These are phyloP conservation scores for Microplitis demolitor DNA, from an alignment of 1,140 invertebrate genomes.

Conservation along the genomic window DNA sequence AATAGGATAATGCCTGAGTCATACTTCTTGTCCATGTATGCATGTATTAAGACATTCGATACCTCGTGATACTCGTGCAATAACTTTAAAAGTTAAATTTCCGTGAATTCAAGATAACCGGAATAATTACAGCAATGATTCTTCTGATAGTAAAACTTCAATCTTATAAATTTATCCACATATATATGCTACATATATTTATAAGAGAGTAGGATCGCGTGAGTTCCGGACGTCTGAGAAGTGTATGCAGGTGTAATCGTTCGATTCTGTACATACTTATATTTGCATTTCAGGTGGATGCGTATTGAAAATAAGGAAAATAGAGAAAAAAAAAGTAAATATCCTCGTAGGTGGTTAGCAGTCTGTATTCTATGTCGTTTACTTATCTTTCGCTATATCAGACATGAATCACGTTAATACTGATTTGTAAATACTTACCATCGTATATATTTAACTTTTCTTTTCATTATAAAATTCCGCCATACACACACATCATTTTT, in stretches of 20 bases:
- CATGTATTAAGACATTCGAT: slow-evolving; percentile 12
- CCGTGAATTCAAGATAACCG: slow-evolving; percentile 3
- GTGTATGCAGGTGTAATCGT: not conserved
- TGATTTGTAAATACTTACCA: too few species aligned
- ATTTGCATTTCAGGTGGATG: not conserved
- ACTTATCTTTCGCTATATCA: too few species aligned
- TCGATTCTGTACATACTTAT: not conserved
- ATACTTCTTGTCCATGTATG: not conserved
- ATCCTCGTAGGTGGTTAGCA: not conserved
- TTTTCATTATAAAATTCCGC: too few species aligned
- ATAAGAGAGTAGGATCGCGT: not conserved
- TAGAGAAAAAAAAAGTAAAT: not conserved
- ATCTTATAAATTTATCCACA: not conserved
- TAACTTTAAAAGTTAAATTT: slow-evolving; percentile 2
- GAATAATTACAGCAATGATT: slow-evolving; percentile 16
- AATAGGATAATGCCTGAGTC: not conserved
- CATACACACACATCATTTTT: too few species aligned
- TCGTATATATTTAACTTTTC: too few species aligned
- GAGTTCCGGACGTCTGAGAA: not conserved
- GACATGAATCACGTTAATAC: too few species aligned
- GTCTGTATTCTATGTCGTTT: too few species aligned
- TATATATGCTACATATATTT: too few species aligned
- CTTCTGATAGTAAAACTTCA: not conserved
- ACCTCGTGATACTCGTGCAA: not conserved
- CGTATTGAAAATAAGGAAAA: not conserved